Evolutionary conservation across 1,140 invertebrate genomes (phyloP), one percentile per base, ranked within the genome.

Genomic region (Diabrotica virgifera): DNA sequence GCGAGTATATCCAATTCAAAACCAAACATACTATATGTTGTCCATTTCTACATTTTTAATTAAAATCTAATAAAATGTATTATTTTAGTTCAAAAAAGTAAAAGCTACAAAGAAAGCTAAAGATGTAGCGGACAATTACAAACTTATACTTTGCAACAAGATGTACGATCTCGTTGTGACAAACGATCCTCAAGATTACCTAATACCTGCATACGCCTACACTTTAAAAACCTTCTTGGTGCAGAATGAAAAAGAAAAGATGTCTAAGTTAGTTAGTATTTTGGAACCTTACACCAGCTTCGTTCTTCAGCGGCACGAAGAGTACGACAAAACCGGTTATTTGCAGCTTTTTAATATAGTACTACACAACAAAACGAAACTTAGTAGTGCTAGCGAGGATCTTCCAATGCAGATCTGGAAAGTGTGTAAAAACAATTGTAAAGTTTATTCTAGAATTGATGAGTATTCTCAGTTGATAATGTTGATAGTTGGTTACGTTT

Each of bases 371-470:
- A 73, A 72, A 65, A 36, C 57, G 5, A 63, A 67, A 64, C 40
- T 77, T 8, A 57, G 64, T 37, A n/a, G 58, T 35, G 13, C 71
- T n/a, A 14, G 60, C 4, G 59, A 64, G 53, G 60, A 70, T 54
- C 63, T 77, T 5, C 57, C 69, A 12, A 35, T 71, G 38, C 64
- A 69, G 46, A 68, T 73, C 13, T 77, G 74, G 73, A 70, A 72
- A 37, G 46, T 37, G n/a, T 71, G 66, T 36, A 72, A 73, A 67
- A 55, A 52, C 11, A 62, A 68, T 53, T 14, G 67, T 9, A 50
- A 68, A 2, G 13, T 58, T 36, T 40, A 55, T 14, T 37, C 51
- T 9, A 62, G 65, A 57, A 38, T 63, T 5, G 65, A 74, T n/a
- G 68, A 74, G 12, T 73, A 67, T 71, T 67, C 69, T 13, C 70